Base-by-base conservation (phyloP, 2,888 invertebrate genomes). In the Drosophila greeni region DNA sequence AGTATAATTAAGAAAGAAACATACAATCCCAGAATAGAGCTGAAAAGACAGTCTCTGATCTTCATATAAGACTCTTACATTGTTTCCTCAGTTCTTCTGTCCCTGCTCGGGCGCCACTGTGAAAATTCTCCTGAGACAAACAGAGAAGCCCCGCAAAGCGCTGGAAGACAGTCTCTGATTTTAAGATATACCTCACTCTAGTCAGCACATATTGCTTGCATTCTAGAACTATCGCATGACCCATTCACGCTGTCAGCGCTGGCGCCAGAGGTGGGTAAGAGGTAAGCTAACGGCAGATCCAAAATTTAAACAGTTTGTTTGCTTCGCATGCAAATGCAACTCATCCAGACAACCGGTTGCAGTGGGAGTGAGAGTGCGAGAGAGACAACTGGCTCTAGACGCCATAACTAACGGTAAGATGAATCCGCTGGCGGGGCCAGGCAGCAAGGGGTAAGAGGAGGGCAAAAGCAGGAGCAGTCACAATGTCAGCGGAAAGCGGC, bases 381-480 rank as follows among this genome's bases (percentile, higher is more conserved):
- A 20, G 42, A 48, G 42, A 20, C 37, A 29, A 14, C 39, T 34
- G 52, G 45, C 23, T 51, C 29, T 43, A 24, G 69, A 60, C 66
- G 69, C 56, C 71, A 70, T 74, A 77, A 73, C 76, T 82, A 73
- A 76, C 70, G 59, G 39, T 39, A 75, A 76, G 83, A 78, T 77
- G 75, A 68, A 78, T 80, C 74, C 71, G 58, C 64, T 37, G 26
- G 47, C 36, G 47, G 31, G 23, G 36, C 20, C 40, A 43, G 43
- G 56, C 47, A 65, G 31, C 57, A 55, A 39, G 45, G 23, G 40
- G 33, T 43, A 52, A 23, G 18, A n/a, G 34, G 20, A 33, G 43
- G 33, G 26, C 36, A 29, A 12, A 37, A 20, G 45, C 39, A 42
- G 66, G 61, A 69, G 70, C 62, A 48, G 70, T 68, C 68, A 69